Conservation (phyloP, 2,113 vertebrate species). For the Erythrolamprus reginae region DNA sequence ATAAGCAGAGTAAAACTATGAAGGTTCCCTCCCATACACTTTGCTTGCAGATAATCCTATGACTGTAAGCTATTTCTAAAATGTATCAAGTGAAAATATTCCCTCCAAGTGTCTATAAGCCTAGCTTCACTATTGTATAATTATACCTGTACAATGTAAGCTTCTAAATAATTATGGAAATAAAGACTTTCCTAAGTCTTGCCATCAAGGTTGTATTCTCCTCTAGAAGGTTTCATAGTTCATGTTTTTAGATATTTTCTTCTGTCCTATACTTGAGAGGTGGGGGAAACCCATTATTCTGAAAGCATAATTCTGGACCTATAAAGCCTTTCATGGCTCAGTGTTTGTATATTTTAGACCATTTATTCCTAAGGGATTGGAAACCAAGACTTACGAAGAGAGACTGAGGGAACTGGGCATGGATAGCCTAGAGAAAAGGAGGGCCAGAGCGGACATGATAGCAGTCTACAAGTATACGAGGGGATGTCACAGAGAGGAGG, state of each 20-base stretch:
- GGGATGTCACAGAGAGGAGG: too few relatives aligned
- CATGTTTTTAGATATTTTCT: not conserved
- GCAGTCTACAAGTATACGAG: too few relatives aligned
- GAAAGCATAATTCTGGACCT: not conserved
- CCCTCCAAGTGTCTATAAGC: not conserved
- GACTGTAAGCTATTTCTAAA: not conserved
- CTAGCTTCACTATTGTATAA: not conserved
- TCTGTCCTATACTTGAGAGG: not conserved
- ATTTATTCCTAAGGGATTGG: too few relatives aligned
- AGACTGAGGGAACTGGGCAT: too few relatives aligned
- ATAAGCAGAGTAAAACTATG: not conserved
- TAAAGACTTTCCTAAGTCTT: not conserved
- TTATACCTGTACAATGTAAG: not conserved
- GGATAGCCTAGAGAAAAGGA: too few relatives aligned
- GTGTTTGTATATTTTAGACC: not conserved
- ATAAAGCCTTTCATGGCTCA: not conserved
- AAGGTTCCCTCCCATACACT: slow-evolving; percentile 1
- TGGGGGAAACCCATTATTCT: not conserved
- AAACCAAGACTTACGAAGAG: too few relatives aligned
- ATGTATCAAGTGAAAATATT: not conserved
- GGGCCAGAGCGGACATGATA: too few relatives aligned
- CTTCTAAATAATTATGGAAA: not conserved
- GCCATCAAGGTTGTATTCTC: not conserved
- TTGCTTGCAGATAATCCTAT: not conserved
- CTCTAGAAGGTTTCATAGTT: not conserved